phyloP scores from a whole-genome alignment of 2,888 invertebrate genomes.

The Ariolimax columbianus region DNA sequence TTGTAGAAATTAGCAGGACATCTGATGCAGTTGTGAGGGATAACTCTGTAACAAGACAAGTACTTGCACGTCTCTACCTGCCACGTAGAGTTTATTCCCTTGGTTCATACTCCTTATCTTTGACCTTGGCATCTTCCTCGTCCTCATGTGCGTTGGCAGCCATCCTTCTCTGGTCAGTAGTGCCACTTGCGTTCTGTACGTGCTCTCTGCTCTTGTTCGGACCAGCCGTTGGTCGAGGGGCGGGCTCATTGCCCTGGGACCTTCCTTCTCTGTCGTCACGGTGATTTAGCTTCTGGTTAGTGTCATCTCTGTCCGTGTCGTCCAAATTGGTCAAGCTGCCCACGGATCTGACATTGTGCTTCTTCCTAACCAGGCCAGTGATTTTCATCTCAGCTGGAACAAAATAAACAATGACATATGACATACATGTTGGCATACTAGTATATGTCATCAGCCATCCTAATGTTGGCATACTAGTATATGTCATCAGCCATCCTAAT shows the following conservation, averaged over 20 bases:
- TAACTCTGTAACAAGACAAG: too few species aligned
- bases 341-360: slow-evolving; percentile 26
- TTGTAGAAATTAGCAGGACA: too few species aligned
- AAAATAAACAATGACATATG: too few species aligned
- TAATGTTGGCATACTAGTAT: too few species aligned
- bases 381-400: slow-evolving; percentile 41
- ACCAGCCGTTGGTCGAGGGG: not conserved
- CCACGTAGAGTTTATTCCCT: not conserved
- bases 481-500: too few species aligned
- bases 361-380: slow-evolving; percentile 30
- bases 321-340: slow-evolving; percentile 41
- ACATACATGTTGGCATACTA: too few species aligned
- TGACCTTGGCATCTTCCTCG: not conserved
- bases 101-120: not conserved
- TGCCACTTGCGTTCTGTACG: not conserved
- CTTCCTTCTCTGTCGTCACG: slow-evolving; percentile 21
- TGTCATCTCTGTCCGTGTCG: slow-evolving; percentile 22
- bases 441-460: too few species aligned
- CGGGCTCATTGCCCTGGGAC: slow-evolving; percentile 42
- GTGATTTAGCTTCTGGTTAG: not conserved
- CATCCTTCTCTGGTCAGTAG: not conserved
- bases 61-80: too few species aligned
- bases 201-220: slow-evolving; percentile 40
- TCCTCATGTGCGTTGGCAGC: not conserved
- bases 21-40: too few species aligned